These are phyloP conservation scores for Scrobipalpa atriplicella DNA, from an alignment of 2,888 invertebrate species.

Conservation along the genomic window DNA sequence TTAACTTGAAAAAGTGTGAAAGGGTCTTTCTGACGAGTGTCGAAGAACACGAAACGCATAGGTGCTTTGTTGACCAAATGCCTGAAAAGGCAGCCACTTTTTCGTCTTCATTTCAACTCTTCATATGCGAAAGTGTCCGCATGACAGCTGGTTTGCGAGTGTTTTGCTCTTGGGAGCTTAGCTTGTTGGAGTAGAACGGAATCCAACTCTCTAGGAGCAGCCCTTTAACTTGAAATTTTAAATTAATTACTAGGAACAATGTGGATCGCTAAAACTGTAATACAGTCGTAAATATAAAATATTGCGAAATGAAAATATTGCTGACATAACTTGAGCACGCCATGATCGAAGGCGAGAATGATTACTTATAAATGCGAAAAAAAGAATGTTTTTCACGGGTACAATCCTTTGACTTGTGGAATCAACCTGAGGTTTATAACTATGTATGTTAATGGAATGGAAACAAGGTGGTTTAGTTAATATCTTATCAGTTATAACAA, in stretches of 20 bases:
- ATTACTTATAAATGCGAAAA: neutral
- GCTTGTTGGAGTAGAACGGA: too few relatives aligned
- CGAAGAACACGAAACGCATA: too few relatives aligned
- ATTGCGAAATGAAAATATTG: neutral
- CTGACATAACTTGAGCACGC: slow-evolving; percentile 7
- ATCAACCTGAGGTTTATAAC: neutral
- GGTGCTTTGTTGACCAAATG: too few relatives aligned
- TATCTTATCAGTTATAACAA: neutral
- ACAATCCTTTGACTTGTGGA: neutral
- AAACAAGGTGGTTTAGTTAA: neutral
- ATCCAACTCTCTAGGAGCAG: too few relatives aligned
- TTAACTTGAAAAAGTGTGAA: too few relatives aligned
- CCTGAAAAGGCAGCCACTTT: too few relatives aligned
- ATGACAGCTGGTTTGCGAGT: too few relatives aligned
- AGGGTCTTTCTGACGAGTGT: too few relatives aligned
- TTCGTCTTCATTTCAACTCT: too few relatives aligned
- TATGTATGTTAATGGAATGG: neutral
- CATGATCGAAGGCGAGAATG: neutral
- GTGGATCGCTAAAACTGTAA: neutral
- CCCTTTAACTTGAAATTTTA: too few relatives aligned
- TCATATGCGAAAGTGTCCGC: too few relatives aligned
- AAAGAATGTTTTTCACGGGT: neutral
- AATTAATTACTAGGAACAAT: neutral
- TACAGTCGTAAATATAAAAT: neutral
- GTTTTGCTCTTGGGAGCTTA: too few relatives aligned